Evolutionary conservation across 2,113 vertebrate genomes (phyloP), one percentile per base, ranked within the genome.

Genomic region (Poecilia latipinna): DNA sequence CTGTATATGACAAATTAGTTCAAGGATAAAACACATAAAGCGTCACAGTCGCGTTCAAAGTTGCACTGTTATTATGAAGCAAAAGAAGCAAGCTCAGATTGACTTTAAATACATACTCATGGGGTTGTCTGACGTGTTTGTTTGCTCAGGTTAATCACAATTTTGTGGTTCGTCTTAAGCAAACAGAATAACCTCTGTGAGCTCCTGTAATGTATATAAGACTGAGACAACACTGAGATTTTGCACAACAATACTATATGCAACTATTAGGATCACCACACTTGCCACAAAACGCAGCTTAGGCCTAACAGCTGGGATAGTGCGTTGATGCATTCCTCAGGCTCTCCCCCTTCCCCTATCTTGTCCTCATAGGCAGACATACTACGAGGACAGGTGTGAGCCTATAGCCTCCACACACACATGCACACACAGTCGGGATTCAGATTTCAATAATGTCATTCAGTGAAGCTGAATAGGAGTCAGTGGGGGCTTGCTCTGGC

Each of bases 401-500:
- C 68, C 82, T 65, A 82, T 77, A 76, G 88, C 88, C 77, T 78
- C 71, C 65, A 72, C 88, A 88, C 74, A 86, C 86, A 84, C 29
- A 28, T 85, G 89, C 74, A 86, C 86, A 84, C 29, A 28, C 86
- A 90, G 86, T 70, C 75, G 5, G 82, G 78, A 78, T 29, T 66
- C 70, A 73, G 88, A 86, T 91, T 88, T 92, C 89, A 92, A 92
- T 92, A 89, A 92, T 86, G 78, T 86, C 88, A 89, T 94, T 92
- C 87, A 92, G 24, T 37, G 63, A 62, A 65, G 63, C 74, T 93
- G 90, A 93, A 94, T 91, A 76, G 89, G 68, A 91, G 78, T 77
- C 82, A 37, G 82, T 77, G 33, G 90, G 90, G 90, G 83, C 88
- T 85, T 28, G 64, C 72, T 84, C 82, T 42, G 80, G 78, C 79